Evolutionary conservation across 2,113 vertebrate genomes (phyloP).

Genomic region (Protomyctophum bolini): DNA sequence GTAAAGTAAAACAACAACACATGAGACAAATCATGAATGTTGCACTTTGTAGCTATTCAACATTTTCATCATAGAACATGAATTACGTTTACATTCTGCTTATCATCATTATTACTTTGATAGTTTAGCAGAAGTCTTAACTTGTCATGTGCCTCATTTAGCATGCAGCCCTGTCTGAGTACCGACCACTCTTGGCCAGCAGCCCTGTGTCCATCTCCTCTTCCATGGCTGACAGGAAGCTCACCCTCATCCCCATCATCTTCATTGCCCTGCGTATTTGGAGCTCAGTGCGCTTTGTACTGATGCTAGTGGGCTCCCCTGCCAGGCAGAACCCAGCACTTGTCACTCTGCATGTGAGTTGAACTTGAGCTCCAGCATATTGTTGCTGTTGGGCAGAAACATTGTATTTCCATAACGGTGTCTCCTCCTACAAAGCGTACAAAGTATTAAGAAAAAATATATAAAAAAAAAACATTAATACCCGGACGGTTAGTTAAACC

Average conservation of each 20-base stretch:
- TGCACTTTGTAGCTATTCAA: neutral
- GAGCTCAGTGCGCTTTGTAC: conserved; percentile 92
- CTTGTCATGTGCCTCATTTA: conserved; percentile 51
- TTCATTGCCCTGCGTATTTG: conserved; percentile 92
- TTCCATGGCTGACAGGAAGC: conserved; percentile 87
- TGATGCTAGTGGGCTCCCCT: conserved; percentile 84
- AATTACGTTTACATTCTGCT: neutral
- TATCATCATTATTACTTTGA: neutral
- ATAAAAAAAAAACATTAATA: too few relatives aligned
- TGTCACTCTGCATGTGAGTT: conserved; percentile 89
- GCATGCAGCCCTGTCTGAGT: conserved; percentile 90
- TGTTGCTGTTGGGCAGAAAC: too few relatives aligned
- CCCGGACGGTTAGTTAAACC: too few relatives aligned
- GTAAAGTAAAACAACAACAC: neutral
- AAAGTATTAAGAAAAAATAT: too few relatives aligned
- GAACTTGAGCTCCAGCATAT: too few relatives aligned
- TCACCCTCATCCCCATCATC: conserved; percentile 91
- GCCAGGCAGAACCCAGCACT: conserved; percentile 81
- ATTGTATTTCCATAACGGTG: too few relatives aligned
- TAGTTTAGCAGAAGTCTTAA: neutral
- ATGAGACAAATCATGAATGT: neutral
- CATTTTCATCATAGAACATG: neutral
- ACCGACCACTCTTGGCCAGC: conserved; percentile 86
- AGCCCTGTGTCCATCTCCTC: conserved; percentile 65
- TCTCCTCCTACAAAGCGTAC: too few relatives aligned